These are phyloP conservation scores for Scotopteryx bipunctaria DNA, from an alignment of 2,888 invertebrate genomes.

Conservation along the genomic window DNA sequence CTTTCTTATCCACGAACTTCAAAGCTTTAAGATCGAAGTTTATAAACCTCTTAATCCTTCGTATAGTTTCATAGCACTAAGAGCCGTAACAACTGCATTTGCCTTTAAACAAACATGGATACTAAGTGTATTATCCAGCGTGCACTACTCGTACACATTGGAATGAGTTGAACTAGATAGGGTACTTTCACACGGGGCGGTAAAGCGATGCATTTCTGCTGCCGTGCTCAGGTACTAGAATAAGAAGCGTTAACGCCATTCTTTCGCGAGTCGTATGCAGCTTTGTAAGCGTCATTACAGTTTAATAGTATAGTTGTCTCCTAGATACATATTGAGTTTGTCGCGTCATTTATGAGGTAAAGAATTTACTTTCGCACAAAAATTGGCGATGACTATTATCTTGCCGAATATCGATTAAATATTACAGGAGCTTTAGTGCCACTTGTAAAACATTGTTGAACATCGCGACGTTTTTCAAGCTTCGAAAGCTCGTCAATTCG, in stretches of 20 bases:
- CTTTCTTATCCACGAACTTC: constrained; percentile 12
- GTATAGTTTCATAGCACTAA: constrained; percentile 59
- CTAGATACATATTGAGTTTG: too few relatives aligned
- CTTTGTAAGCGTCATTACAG: too few relatives aligned
- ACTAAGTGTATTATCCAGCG: constrained; percentile 64
- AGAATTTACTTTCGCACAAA: too few relatives aligned
- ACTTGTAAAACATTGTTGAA: neutral
- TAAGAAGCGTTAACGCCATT: too few relatives aligned
- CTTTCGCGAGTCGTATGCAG: neutral
- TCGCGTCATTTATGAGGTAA: neutral
- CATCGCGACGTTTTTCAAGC: neutral
- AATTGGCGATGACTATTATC: too few relatives aligned
- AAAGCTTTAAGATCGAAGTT: constrained; percentile 48
- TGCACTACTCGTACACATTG: constrained; percentile 56
- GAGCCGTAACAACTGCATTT: constrained; percentile 68
- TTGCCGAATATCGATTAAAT: too few relatives aligned
- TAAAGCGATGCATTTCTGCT: neutral
- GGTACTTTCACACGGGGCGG: constrained; percentile 40
- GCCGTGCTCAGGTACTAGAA: neutral
- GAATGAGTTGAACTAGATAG: constrained; percentile 67
- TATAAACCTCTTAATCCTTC: constrained; percentile 62
- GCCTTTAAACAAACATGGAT: constrained; percentile 63
- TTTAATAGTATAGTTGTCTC: neutral
- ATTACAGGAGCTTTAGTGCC: too few relatives aligned
- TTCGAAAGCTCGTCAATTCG: neutral